These are phyloP conservation scores for Bubo scandiacus DNA, from an alignment of 2,113 vertebrate genomes.

Conservation along the genomic window DNA sequence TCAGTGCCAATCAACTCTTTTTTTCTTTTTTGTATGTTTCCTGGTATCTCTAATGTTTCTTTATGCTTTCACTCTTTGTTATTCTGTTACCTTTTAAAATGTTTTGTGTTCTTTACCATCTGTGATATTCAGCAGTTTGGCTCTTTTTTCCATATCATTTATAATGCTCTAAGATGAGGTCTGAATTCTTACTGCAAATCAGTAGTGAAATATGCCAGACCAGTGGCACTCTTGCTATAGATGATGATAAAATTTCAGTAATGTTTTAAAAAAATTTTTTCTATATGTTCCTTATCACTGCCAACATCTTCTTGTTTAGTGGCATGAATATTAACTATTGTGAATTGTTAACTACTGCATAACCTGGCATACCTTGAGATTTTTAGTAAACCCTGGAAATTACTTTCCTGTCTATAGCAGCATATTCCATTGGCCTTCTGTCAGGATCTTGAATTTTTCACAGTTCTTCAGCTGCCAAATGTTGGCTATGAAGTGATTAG, in stretches of 20 bases:
- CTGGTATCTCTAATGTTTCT: background rate
- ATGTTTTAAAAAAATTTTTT: background rate
- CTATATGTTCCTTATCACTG: background rate
- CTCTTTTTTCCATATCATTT: background rate
- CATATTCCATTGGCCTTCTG: background rate
- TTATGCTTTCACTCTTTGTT: background rate
- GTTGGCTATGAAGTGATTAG: background rate
- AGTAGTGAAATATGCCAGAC: background rate
- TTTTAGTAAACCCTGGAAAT: conserved; percentile 3
- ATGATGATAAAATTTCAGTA: background rate
- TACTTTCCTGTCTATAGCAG: background rate
- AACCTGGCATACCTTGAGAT: background rate
- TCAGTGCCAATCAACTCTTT: background rate
- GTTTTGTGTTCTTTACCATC: background rate
- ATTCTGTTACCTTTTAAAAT: background rate
- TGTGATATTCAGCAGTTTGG: background rate
- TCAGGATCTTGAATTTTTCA: conserved; percentile 16
- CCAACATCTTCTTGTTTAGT: background rate
- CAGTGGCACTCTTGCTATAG: background rate
- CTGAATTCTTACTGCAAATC: background rate
- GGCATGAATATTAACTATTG: background rate
- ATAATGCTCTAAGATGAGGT: background rate
- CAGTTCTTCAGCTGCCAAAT: background rate
- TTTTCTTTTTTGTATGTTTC: background rate
- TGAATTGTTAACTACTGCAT: background rate